Evolutionary conservation across 2,888 invertebrate genomes (phyloP), one percentile per base, ranked within the genome.

Genomic region (Parnassius smintheus): DNA sequence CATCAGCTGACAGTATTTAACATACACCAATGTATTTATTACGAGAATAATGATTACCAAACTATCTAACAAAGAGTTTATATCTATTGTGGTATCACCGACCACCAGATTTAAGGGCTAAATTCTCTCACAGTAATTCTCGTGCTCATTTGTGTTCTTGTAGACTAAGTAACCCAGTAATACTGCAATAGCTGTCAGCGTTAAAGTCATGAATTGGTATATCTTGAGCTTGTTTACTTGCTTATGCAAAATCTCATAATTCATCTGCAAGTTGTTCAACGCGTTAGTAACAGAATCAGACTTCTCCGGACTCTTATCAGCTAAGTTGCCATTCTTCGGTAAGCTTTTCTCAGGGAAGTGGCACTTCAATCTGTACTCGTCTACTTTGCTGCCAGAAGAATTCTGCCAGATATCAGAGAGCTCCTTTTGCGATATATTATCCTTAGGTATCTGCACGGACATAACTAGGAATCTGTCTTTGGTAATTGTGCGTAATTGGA

Each of bases 401-500:
- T 91, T 88, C 68, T 96, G 96, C 96, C 97, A 96, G 61, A 97
- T 83, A 10, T 96, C 95, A 0, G 93, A 79, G 9, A 97, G 81
- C 71, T 96, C 96, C 68, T 94, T 93, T 0, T 85, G 75, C 1
- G 93, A 88, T 53, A 93, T 72, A 66, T 94, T 93, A 0, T 88
- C 79, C 62, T 93, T 93, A 0, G 95, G 92, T 8, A 94, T 88
- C 48, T 94, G 93, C 69, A 96, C 94, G 46, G 96, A 95, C 96
- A 98, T 96, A 2, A 98, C 94, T 25, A 98, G 93, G 82, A 98
- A 98, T 82, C 97, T 95, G 79, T 98, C 98, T 77, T 95, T 95
- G 0, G 94, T 91, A 0, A 96, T 92, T 11, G 94, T 93, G 2
- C 94, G 93, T 9, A 94, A 72, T 66, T 94, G 94, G 73, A 94